These are phyloP conservation scores for Sarcophaga subvicina DNA, from an alignment of 2,888 invertebrate genomes.

Conservation along the genomic window DNA sequence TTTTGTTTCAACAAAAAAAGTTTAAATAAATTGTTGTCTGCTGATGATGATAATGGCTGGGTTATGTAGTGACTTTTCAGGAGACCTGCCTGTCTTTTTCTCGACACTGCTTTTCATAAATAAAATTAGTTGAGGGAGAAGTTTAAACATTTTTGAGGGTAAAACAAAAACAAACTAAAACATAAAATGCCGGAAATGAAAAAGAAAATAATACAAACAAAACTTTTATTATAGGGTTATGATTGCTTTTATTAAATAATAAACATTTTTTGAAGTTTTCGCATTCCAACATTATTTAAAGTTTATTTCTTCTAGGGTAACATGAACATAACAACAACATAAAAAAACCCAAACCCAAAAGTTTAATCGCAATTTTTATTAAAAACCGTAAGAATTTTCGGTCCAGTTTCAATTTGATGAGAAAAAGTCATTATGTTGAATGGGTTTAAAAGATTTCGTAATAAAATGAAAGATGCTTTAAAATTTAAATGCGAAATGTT, in stretches of 20 bases:
- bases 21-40: constrained; percentile 29
- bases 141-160: constrained; percentile 10
- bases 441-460: too few relatives aligned
- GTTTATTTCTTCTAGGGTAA: not conserved
- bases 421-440: too few relatives aligned
- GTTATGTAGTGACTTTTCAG: not conserved
- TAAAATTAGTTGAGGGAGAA: constrained; percentile 38
- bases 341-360: not conserved
- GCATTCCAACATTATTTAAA: not conserved
- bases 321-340: not conserved
- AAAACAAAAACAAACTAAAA: not conserved
- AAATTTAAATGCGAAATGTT: too few relatives aligned
- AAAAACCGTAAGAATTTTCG: too few relatives aligned
- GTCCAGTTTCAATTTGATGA: too few relatives aligned
- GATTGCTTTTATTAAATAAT: constrained; percentile 35
- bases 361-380: too few relatives aligned
- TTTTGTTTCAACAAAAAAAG: not conserved
- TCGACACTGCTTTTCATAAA: too few relatives aligned
- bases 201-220: constrained; percentile 7
- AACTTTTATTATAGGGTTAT: constrained; percentile 43
- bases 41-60: not conserved
- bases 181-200: not conserved
- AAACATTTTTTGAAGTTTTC: constrained; percentile 18
- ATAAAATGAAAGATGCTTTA: too few relatives aligned
- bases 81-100: too few relatives aligned